phyloP scores from a whole-genome alignment of 37 sponge, comb jelly and placozoan genomes.

The Amphimedon queenslandica region DNA sequence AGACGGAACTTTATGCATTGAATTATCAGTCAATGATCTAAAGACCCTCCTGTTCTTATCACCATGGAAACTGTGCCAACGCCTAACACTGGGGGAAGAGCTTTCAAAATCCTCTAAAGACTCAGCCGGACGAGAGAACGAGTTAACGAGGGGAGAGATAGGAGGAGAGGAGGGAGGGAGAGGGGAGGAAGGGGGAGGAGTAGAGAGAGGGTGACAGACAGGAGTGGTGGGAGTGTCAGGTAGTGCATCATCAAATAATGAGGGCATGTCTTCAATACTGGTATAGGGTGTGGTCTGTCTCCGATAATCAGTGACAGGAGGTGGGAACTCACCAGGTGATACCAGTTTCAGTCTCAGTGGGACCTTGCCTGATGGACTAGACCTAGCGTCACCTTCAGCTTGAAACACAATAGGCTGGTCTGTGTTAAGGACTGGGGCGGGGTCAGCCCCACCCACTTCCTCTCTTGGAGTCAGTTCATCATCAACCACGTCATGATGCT shows the following conservation, averaged over 20 bases:
- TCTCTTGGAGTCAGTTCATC: neutral
- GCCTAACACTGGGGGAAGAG: no score
- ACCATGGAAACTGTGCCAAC: neutral
- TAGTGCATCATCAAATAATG: neutral
- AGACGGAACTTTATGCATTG: no score
- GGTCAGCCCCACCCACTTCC: neutral
- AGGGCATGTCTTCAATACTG: neutral
- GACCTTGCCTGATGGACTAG: no score
- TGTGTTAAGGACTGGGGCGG: neutral
- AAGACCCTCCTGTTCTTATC: neutral
- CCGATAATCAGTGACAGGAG: neutral
- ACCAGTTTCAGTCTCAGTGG: no score
- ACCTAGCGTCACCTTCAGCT: no score
- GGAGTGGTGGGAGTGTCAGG: neutral
- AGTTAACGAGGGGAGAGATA: neutral
- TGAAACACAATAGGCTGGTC: neutral
- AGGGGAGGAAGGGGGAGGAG: neutral
- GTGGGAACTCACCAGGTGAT: neutral
- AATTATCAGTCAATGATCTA: no score
- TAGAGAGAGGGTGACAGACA: neutral
- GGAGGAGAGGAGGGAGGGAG: neutral
- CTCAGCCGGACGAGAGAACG: no score
- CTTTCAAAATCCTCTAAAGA: no score
- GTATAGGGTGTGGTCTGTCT: neutral
- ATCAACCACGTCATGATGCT: neutral